Evolutionary conservation across 2,797 vertebrate genomes (phyloP), one percentile per base, ranked within the genome.

Genomic region (Nannoperca obscura): DNA sequence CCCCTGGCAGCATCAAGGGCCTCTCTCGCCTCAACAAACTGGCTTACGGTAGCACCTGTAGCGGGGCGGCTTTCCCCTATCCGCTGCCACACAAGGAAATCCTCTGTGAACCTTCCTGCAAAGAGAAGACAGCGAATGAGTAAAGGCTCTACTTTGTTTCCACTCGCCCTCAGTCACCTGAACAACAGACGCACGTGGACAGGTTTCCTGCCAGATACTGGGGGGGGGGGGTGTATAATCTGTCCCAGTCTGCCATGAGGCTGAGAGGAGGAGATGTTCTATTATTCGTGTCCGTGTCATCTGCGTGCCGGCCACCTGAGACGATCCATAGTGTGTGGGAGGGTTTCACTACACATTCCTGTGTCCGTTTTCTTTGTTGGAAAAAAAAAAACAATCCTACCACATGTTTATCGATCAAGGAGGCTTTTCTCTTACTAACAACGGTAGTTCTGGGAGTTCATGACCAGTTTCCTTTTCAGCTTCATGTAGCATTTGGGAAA

Each of bases 1-100:
- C 98, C 86, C 98, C 97, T 30, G 98, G 98, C 91, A 99, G 97
- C 95, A 98, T 99, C 94, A 99, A 98, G 95, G 97, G 97, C 88
- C 96, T 97, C 20, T 98, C 97, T 65, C 97, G 97, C 67, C 96
- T 98, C 95, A 96, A 96, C 83, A 98, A 99, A 96, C 96, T 99
- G 88, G 94, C 94, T 88, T 99, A 97, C 68, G 93, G 95, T 77
- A 89, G 88, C 88, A 94, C 96, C 87, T 97, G 96, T 95, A 97
- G 96, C 83, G 93, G 91, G 2, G 97, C 97, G 34, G 96, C 97
- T 54, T 99, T 99, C 89, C 97, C 97, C 55, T 99, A 98, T 74
- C 96, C 97, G 22, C 87, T 97, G 70, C 94, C 97, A 80, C 97
- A 97, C 90, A 97, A 96, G 94, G 96, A 96, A 88, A 94, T 94